Evolutionary conservation across 2,888 invertebrate genomes (phyloP), one percentile per base, ranked within the genome.

Genomic region (Parthenolecanium corni): DNA sequence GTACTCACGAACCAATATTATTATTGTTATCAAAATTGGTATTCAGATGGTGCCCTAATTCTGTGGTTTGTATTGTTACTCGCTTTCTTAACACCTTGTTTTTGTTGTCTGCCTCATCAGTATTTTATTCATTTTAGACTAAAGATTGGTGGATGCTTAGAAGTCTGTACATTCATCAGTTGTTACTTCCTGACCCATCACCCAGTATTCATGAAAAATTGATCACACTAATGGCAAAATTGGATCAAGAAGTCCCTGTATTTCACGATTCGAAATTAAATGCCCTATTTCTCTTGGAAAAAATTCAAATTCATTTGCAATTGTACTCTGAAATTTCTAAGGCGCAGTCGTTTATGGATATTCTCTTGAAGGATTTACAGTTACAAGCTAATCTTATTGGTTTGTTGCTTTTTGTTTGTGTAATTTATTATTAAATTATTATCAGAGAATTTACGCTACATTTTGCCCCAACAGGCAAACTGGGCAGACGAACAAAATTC

Each of bases 401-500:
- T 52, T 51, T 9, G 21, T 31, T 44, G 38, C 12, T 46, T 18
- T 1, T 54, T 46, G 12, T 62, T 38, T n/a, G 31, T 42, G 18
- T 62, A 24, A 47, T 49, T 21, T 12, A 38, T 64, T 56, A 38
- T 46, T 51, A 49, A 21, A 65, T n/a, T 61, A 38, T 47, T 31
- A 61, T 53, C 52, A 31, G 5, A 47, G 31, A 64, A 25, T 64
- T n/a, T 21, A 42, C 49, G 16, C 9, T 54, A n/a, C 18, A 23
- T n/a, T 14, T 58, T 64, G n/a, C n/a, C 9, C 9, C 4, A 31
- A 6, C 44, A 76, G 89, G 92, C 68, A 81, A 86, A 38, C 75
- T 96, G 67, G 96, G 96, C 0, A 87, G 89, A 72, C 80, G 96
- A 66, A 97, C 97, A 9, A 86, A 85, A 70, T 92, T 83, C 72